Evolutionary conservation across 2,113 vertebrate species (phyloP), one percentile per base, ranked within the genome.

Genomic region (Amphilophus citrinellus): DNA sequence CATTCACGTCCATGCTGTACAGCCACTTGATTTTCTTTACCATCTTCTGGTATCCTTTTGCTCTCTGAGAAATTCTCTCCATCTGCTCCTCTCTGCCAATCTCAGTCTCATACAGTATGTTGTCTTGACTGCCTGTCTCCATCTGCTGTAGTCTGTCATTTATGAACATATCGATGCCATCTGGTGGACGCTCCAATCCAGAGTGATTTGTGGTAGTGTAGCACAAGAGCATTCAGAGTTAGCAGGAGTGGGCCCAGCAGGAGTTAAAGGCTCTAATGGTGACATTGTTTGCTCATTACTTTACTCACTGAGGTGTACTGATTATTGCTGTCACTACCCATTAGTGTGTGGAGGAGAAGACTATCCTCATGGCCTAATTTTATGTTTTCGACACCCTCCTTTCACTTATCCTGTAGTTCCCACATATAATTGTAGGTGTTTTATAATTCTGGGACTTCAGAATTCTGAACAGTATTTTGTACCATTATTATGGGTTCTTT

Each of bases 131-230:
- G 63, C 79, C 80, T 82, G 82, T 77, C 68, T 79, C 79, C 86
- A 84, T 92, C 89, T 92, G 92, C 84, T 73, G 77, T 14, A 3
- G 77, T 88, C 82, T 80, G 87, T 88, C 86, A 84, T 82, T 87
- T 83, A 27, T 87, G 88, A 91, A 91, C 91, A 90, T 87, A 86
- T 86, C 84, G 76, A 81, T 88, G 91, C 92, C 91, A 92, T 92
- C 91, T 93, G 92, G 80, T 83, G 87, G 92, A 90, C 15, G 61
- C 79, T 85, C 75, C 77, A 22, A 13, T 78, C 75, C 75, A 62
- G 14, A 82, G 76, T 89, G 87, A 93, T 79, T 85, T 82, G 85
- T 80, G 53, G 59, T 37, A 17, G 79, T 78, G 79, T 13, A 82
- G 77, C 83, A 82, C 50, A 57, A 66, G 61, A 80, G 82, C 86